These are phyloP conservation scores for Collichthys lucidus DNA, from an alignment of 2,113 vertebrate genomes.

Conservation along the genomic window DNA sequence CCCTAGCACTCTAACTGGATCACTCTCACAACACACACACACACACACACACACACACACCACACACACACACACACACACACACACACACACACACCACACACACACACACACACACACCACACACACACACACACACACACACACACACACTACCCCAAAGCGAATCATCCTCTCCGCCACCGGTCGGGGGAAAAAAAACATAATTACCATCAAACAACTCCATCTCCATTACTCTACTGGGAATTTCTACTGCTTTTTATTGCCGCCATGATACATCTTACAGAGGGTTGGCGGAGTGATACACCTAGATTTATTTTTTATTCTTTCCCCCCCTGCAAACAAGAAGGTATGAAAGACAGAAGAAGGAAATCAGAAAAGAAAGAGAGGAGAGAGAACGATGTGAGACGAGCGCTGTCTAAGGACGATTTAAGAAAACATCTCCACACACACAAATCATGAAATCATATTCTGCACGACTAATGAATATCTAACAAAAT, in stretches of 20 bases:
- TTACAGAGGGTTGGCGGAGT: constrained; percentile 27
- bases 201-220: constrained; percentile 78
- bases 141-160: constrained; percentile 34
- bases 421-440: not conserved
- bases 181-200: constrained; percentile 58
- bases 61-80: not conserved
- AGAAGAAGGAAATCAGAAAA: not conserved
- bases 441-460: not conserved
- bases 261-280: constrained; percentile 66
- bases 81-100: no score
- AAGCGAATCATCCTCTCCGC: constrained; percentile 63
- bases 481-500: no score
- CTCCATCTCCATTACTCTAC: constrained; percentile 68
- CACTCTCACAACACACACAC: constrained; percentile 56
- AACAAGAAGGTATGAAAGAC: constrained; percentile 15
- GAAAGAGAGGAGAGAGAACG: not conserved
- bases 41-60: constrained; percentile 38
- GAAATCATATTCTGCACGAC: not conserved
- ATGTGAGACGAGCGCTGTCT: constrained; percentile 5
- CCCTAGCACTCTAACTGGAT: constrained; percentile 81
- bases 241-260: constrained; percentile 70
- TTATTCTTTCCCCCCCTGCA: constrained; percentile 9
- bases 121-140: no score
- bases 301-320: constrained; percentile 47
- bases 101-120: no score